A percentile compares a stretch with the other conserved stretches of the same genome.
phyloP scores from a whole-genome alignment of 2,888 invertebrate genomes.

The Aporophyla lueneburgensis region DNA sequence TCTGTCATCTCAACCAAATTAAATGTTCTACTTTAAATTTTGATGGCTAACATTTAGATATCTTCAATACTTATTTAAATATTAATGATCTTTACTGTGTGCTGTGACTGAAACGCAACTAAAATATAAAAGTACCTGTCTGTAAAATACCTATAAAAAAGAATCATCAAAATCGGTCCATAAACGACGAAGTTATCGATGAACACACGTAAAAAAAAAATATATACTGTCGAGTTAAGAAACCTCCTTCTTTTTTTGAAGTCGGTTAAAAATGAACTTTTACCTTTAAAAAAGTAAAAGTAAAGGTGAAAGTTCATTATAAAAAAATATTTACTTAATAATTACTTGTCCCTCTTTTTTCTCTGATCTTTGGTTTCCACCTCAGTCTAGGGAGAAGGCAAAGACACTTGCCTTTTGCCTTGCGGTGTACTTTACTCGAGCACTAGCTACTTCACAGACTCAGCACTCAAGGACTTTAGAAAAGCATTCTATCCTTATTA shows the following conservation, averaged over 20 bases:
- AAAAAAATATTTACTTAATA: background rate
- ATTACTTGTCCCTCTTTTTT: background rate
- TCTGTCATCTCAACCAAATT: background rate
- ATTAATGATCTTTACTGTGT: no score
- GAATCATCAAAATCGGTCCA: no score
- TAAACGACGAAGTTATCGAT: no score
- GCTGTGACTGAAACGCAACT: no score
- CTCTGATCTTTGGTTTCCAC: slow-evolving; percentile 35
- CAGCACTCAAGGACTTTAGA: slow-evolving; percentile 45
- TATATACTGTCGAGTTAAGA: no score
- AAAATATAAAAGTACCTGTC: no score
- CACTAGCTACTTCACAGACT: slow-evolving; percentile 52
- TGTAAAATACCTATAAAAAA: no score
- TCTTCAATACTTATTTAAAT: background rate
- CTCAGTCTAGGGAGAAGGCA: slow-evolving; percentile 39
- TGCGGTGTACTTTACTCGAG: slow-evolving; percentile 61
- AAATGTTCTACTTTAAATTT: background rate
- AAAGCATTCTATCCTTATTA: slow-evolving; percentile 42
- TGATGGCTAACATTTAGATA: background rate
- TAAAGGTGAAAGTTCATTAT: background rate
- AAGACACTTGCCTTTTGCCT: slow-evolving; percentile 62
- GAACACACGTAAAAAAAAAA: no score
- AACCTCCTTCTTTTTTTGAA: no score
- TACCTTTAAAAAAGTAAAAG: no score
- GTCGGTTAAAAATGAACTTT: no score